Evolutionary conservation across 2,797 vertebrate genomes (phyloP), one percentile per base, ranked within the genome.

Genomic region (Neostethus bicornis): DNA sequence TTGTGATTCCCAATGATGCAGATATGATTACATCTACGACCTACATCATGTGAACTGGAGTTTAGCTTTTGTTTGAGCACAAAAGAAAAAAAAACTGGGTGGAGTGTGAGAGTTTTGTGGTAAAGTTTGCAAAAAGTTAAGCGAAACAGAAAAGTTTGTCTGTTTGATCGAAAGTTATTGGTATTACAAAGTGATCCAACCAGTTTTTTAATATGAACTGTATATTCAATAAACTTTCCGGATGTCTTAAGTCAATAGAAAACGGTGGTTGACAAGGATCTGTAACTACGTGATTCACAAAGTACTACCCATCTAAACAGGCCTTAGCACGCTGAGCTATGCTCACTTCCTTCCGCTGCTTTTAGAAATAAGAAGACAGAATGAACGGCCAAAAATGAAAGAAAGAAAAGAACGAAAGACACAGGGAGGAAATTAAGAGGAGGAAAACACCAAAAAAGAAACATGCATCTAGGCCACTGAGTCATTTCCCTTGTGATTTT

Each of bases 391-490:
- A 61, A 62, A 35, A 76, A 39, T 29, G 54, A 70, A 70, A 75
- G 48, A 77, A 64, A 66, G 46, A 65, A 28, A 21, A 20, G n/a
- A n/a, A n/a, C n/a, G n/a, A n/a, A n/a, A n/a, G n/a, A n/a, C n/a
- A n/a, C n/a, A n/a, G 43, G 21, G 51, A 66, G 59, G 55, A 57
- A 71, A 78, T 74, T 59, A 44, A 57, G 57, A 51, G 12, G 51
- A 57, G 79, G 84, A 66, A 86, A 90, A 84, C 64, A 64, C 79
- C 67, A 80, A 87, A 84, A 89, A 86, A 73, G 74, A 88, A 81
- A 70, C 56, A 50, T 74, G 81, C 80, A 91, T 82, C 77, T 90
- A 84, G 87, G 87, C 82, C 86, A 88, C 75, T 77, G 85, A 91
- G 85, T 92, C 83, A 88, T 88, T 86, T 79, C 83, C 68, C 80